Percentiles rank a stretch among this genome's conserved stretches.
These are phyloP conservation scores for Anarrhichthys ocellatus DNA, from an alignment of 2,113 vertebrate genomes.

Conservation along the genomic window DNA sequence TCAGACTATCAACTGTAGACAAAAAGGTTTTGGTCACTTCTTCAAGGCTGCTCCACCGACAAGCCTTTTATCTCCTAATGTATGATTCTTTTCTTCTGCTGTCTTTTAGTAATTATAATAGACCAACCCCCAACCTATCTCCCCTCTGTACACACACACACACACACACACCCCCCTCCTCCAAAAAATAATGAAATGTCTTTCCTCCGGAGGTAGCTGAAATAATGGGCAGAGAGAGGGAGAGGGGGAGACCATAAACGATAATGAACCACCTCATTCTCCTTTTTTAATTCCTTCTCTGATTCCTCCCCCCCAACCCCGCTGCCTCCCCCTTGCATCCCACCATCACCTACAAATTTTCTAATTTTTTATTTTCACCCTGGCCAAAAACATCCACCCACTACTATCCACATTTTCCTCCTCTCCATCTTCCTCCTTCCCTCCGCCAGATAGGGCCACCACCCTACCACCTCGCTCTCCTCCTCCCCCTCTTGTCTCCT, in stretches of 20 bases:
- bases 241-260: constrained; percentile 64
- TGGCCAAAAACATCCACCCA: background rate
- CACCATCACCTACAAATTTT: constrained; percentile 26
- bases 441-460: constrained; percentile 49
- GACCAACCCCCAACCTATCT: constrained; percentile 56
- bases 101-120: constrained; percentile 61
- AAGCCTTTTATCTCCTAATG: constrained; percentile 13
- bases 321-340: background rate
- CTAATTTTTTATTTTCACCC: constrained; percentile 37
- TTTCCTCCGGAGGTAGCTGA: constrained; percentile 72
- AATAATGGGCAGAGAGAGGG: constrained; percentile 70
- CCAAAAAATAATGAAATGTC: constrained; percentile 75
- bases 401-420: background rate
- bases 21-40: background rate
- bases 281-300: constrained; percentile 72
- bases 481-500: constrained; percentile 18
- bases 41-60: background rate
- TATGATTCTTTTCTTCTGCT: constrained; percentile 19
- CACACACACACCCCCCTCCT: constrained; percentile 48
- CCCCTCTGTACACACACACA: background rate
- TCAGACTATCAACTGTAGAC: background rate
- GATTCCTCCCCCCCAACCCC: background rate
- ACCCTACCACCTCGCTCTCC: constrained; percentile 53
- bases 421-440: constrained; percentile 16
- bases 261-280: constrained; percentile 79